Base-by-base conservation (phyloP, 2,797 vertebrate species). In the Rachycentron canadum region DNA sequence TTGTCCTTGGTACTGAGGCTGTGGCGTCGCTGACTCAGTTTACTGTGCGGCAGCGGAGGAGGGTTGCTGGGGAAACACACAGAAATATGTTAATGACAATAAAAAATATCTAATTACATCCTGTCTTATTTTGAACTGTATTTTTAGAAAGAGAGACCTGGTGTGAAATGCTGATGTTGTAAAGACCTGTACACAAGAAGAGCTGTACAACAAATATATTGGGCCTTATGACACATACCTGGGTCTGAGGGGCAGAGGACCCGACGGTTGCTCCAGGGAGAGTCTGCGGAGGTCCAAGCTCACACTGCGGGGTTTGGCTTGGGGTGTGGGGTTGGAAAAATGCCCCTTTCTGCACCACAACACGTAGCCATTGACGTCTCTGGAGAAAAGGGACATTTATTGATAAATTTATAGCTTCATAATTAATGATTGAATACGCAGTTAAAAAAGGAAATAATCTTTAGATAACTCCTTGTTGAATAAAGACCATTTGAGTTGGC, bases 291-390 rank as follows among this genome's bases (percentile, higher is more conserved):
- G 57, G 36, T 95, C 95, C 14, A 94, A 38, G 68, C 89, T 95
- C 76, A 97, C 38, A 0, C 88, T 92, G 36, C 95, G 94, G 1
- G 96, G 96, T 38, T 95, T 96, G n/a, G 95, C 93, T 57, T 94
- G 84, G 2, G 97, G 97, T 2, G 50, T 56, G 0, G 93, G 90
- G 66, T 64, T 74, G 0, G 85, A 78, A 56, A 96, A 91, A 1
- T 87, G 79, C 2, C 95, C 96, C 73, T 97, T 98, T 84, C 91
- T 95, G 91, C 95, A 97, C 97, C 97, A 99, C 55, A 99, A 45
- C 49, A 97, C 96, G 4, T 96, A 97, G 38, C 95, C 94, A 1
- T 96, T 90, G 66, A 97, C 92, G 74, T 98, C 97, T 82, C 97
- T 98, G 88, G 0, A 11, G 53, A 60, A 61, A 66, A 50, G 2